phyloP scores from a whole-genome alignment of 1,140 invertebrate genomes.

The Philotrypesis tridentata region DNA sequence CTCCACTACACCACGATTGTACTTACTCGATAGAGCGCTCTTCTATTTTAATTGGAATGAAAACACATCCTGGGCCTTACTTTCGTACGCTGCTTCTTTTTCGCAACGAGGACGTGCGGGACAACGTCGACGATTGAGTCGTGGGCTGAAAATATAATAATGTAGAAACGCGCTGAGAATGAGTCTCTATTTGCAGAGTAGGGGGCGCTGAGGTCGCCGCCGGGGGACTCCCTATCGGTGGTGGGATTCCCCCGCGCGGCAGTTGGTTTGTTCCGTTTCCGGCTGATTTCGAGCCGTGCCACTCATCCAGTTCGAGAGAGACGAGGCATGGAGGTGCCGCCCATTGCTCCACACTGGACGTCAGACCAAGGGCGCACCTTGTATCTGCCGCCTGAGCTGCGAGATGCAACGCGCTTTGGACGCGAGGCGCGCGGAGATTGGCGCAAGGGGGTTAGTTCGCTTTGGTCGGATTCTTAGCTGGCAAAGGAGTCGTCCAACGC shows the following conservation, averaged over 20 bases:
- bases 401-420: not conserved
- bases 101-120: not conserved
- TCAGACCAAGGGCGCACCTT: slow-evolving; percentile 3
- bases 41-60: too few species aligned
- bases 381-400: not conserved
- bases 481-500: not conserved
- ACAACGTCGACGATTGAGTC: not conserved
- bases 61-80: not conserved
- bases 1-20: not conserved
- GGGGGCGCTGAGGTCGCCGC: not conserved
- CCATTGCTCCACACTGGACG: slow-evolving; percentile 1
- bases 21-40: not conserved
- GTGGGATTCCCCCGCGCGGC: not conserved
- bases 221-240: slow-evolving; percentile 15
- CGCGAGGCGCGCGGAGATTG: not conserved
- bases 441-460: not conserved
- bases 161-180: too few species aligned
- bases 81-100: not conserved
- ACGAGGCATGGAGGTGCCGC: not conserved
- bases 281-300: not conserved
- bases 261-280: not conserved
- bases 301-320: not conserved
- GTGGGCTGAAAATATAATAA: not conserved
- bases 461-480: not conserved
- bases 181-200: not conserved